phyloP scores from a whole-genome alignment of 1,140 invertebrate genomes.

The Diorhabda elongata region DNA sequence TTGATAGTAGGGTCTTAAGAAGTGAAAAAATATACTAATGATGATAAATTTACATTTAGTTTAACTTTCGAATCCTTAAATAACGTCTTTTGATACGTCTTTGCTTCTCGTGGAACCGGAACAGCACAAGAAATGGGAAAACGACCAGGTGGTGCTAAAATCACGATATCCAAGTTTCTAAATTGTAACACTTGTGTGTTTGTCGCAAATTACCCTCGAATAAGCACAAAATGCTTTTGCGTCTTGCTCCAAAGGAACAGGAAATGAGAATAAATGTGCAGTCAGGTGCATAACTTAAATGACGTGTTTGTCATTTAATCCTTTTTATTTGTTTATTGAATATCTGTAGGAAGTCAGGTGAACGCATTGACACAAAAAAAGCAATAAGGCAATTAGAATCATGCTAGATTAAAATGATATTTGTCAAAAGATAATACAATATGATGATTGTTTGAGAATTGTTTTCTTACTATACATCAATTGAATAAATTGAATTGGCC shows the following conservation, averaged over 20 bases:
- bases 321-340: not conserved
- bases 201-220: constrained; percentile 8
- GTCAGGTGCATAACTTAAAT: not conserved
- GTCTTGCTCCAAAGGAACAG: not conserved
- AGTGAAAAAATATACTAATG: too few species aligned
- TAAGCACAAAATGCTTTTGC: constrained; percentile 2
- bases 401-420: too few species aligned
- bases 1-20: too few species aligned
- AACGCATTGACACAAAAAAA: too few species aligned
- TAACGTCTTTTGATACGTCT: not conserved
- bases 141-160: constrained; percentile 9
- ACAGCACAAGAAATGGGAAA: constrained; percentile 4
- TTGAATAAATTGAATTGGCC: too few species aligned
- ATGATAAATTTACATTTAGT: too few species aligned
- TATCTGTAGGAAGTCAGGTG: too few species aligned
- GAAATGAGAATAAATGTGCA: not conserved
- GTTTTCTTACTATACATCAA: too few species aligned
- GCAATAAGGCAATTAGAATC: too few species aligned
- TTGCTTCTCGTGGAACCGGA: not conserved
- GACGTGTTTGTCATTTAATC: not conserved
- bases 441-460: too few species aligned
- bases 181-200: constrained; percentile 12
- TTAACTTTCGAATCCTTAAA: too few species aligned
- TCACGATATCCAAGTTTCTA: constrained; percentile 8
- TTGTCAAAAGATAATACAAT: too few species aligned